These are phyloP conservation scores for Anguilla megastoma DNA, from an alignment of 2,797 vertebrate genomes.

Conservation along the genomic window DNA sequence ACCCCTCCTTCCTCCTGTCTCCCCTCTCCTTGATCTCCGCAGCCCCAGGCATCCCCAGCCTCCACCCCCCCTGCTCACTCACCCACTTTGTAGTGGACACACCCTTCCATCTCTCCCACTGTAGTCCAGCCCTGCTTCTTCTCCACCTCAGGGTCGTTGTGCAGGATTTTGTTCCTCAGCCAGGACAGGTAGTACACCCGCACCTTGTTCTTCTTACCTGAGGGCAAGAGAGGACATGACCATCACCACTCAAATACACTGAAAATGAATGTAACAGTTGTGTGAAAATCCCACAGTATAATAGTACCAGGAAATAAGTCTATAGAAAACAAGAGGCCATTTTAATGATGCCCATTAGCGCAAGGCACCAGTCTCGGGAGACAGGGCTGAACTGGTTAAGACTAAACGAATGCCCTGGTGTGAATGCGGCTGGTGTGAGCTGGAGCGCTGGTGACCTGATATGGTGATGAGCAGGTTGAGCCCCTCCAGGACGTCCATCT, in stretches of 20 bases:
- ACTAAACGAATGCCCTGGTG: not conserved
- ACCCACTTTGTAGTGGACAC: constrained; percentile 90
- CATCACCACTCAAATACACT: not conserved
- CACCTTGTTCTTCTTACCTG: constrained; percentile 89
- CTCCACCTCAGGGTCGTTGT: constrained; percentile 91
- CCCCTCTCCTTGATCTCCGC: not conserved
- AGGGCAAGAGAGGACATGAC: not conserved
- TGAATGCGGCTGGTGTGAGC: not conserved
- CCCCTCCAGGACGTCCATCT: constrained; percentile 90
- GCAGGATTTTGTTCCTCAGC: constrained; percentile 91
- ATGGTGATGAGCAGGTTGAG: constrained; percentile 90
- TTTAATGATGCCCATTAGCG: not conserved
- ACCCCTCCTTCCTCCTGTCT: constrained; percentile 53
- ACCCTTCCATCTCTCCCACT: constrained; percentile 90
- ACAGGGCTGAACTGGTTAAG: not conserved
- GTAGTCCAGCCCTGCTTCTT: constrained; percentile 94
- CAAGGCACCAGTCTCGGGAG: not conserved
- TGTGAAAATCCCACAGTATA: not conserved
- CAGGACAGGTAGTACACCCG: constrained; percentile 91
- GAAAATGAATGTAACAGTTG: not conserved
- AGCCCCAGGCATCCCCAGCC: not conserved
- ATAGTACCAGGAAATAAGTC: not conserved
- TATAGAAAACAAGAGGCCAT: not conserved
- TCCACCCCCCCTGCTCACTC: constrained; percentile 43
- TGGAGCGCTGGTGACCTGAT: constrained; percentile 70